Conservation (phyloP, 2,113 vertebrate genomes). For the Mellivora capensis region DNA sequence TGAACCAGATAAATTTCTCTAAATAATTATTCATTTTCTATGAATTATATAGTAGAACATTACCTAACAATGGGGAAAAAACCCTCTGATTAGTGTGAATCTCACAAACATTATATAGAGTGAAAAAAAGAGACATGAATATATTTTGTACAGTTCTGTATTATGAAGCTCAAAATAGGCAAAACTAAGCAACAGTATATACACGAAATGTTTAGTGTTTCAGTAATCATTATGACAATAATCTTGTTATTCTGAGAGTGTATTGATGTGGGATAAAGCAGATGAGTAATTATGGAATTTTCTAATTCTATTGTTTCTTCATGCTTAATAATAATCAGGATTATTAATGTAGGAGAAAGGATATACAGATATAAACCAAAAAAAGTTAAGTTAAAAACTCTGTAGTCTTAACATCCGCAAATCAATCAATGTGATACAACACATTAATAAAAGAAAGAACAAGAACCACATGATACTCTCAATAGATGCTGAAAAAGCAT, state of each 20-base stretch:
- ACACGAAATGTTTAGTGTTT: not conserved
- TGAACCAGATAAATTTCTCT: not conserved
- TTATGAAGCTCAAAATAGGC: not conserved
- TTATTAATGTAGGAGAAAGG: not conserved
- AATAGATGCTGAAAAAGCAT: too few species aligned
- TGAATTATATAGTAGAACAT: not conserved
- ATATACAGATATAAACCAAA: not conserved
- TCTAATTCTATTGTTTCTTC: not conserved
- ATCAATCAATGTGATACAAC: too few species aligned
- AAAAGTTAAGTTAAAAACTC: not conserved
- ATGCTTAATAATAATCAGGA: not conserved
- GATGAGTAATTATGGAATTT: not conserved
- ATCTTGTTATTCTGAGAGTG: not conserved
- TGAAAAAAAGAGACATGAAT: not conserved
- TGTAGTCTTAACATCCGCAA: too few species aligned
- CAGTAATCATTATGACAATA: not conserved
- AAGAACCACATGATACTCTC: too few species aligned
- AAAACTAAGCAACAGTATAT: not conserved
- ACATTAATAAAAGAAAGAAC: too few species aligned
- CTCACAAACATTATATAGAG: not conserved
- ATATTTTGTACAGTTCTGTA: not conserved
- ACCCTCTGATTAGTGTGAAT: not conserved
- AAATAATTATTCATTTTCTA: not conserved
- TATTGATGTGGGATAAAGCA: not conserved
- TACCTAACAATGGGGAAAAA: not conserved